phyloP scores from a whole-genome alignment of 2,113 vertebrate genomes.

The Chlamydotis undulata region DNA sequence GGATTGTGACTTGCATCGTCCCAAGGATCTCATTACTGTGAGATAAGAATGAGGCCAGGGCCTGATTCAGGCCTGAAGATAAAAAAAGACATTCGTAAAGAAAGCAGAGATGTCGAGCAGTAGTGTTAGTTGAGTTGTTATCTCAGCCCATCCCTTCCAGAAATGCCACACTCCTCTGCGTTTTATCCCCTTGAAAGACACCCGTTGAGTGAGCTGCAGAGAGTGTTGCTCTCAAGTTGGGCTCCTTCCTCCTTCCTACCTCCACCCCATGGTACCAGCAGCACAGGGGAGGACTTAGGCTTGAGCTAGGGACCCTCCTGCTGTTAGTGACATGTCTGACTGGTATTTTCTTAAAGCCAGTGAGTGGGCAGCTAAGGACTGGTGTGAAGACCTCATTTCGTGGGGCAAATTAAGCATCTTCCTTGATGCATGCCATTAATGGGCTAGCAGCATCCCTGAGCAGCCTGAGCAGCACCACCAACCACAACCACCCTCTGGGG shows the following conservation, averaged over 20 bases:
- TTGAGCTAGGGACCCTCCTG: not conserved
- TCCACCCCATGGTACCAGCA: not conserved
- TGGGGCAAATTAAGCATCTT: not conserved
- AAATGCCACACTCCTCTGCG: not conserved
- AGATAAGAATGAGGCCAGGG: not conserved
- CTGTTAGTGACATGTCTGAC: not conserved
- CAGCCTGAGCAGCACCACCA: not conserved
- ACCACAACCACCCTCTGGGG: fast-evolving
- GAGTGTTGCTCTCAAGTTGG: not conserved
- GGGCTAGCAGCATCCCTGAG: not conserved
- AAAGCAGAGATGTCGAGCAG: not conserved
- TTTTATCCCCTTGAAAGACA: not conserved
- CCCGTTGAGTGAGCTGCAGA: not conserved
- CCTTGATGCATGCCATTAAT: not conserved
- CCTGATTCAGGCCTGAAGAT: not conserved
- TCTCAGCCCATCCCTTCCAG: not conserved
- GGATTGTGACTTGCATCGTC: not conserved
- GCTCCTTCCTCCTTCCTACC: not conserved
- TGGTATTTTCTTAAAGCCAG: not conserved
- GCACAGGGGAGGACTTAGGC: not conserved
- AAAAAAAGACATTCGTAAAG: not conserved
- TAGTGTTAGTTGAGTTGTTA: not conserved
- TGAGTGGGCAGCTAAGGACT: not conserved
- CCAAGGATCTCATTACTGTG: not conserved
- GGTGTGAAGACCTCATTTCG: not conserved